Percentiles rank a stretch among this genome's conserved stretches.
phyloP scores from a whole-genome alignment of 1,140 invertebrate species.

The Tetramorium parvispinum region DNA sequence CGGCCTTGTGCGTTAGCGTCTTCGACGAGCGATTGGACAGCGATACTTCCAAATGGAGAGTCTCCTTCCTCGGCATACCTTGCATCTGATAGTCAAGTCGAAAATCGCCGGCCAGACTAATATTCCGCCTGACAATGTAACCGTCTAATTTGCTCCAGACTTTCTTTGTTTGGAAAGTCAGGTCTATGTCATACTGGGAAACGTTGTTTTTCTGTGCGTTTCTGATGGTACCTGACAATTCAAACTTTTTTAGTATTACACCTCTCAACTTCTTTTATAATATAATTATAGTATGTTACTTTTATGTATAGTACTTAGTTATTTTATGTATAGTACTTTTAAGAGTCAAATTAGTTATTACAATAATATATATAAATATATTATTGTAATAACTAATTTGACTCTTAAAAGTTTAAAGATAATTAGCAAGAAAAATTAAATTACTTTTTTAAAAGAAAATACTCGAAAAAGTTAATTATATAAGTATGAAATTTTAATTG shows the following conservation, averaged over 20 bases:
- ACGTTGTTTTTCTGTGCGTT: constrained; percentile 89
- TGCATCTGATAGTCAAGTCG: constrained; percentile 90
- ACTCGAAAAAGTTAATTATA: background rate
- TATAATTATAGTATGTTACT: background rate
- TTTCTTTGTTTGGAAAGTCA: constrained; percentile 90
- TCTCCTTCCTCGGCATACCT: constrained; percentile 88
- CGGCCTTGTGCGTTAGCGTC: constrained; percentile 87
- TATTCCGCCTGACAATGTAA: constrained; percentile 87
- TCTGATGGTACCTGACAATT: constrained; percentile 81
- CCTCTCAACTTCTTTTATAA: background rate
- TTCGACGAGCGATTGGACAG: constrained; percentile 88
- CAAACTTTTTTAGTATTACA: background rate
- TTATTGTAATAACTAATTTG: background rate
- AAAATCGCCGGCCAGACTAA: constrained; percentile 86
- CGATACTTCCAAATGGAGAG: constrained; percentile 88
- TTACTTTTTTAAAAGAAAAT: background rate
- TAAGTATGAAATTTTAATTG: background rate
- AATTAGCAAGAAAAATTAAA: background rate
- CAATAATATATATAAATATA: background rate
- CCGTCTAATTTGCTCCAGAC: constrained; percentile 89
- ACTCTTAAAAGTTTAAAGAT: background rate
- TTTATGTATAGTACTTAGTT: no score
- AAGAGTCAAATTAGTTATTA: background rate
- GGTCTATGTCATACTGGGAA: constrained; percentile 89
- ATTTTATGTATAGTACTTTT: no score